Evolutionary conservation across 2,797 vertebrate species (phyloP), one percentile per base, ranked within the genome.

Genomic region (Aplochiton taeniatus): DNA sequence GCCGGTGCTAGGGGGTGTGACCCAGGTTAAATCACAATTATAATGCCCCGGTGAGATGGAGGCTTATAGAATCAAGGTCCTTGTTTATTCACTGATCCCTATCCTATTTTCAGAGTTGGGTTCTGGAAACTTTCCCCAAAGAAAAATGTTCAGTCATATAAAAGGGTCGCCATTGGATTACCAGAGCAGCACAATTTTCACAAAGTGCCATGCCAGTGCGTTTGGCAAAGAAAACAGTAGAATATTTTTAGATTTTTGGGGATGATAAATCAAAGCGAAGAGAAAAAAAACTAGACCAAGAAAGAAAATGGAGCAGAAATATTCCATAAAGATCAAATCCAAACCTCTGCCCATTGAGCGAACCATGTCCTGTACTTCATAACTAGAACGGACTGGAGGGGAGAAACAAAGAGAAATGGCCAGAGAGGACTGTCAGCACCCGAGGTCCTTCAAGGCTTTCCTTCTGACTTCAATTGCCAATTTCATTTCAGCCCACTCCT

Each of bases 391-490:
- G 13, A 14, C 13, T 6, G 18, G 47, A n/a, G 41, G 17, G 20
- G 12, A 65, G 49, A 53, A 17, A 47, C 18, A 12, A 14, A 31
- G 52, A 48, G 14, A 56, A 49, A 43, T 19, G 58, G 12, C 41
- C 18, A n/a, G 50, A 62, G 65, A 64, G 69, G 49, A 48, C 52
- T 43, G 44, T 46, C 50, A 53, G 58, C 6, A 31, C 62, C 66
- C 11, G 20, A 31, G 41, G 47, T 56, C 61, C 69, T 60, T 58
- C 57, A 54, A 63, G 68, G 59, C 48, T 74, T 72, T 58, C 41
- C 14, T 69, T 50, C 51, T 58, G 52, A 74, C 67, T 78, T 70
- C 55, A 80, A 81, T 68, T 71, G 75, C 79, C 70, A 68, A 68
- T 82, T 82, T 75, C 13, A 72, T 84, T 80, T 75, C 41, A 67